Evolutionary conservation across 2,113 vertebrate species (phyloP), one percentile per base, ranked within the genome.

Genomic region (Apus apus): DNA sequence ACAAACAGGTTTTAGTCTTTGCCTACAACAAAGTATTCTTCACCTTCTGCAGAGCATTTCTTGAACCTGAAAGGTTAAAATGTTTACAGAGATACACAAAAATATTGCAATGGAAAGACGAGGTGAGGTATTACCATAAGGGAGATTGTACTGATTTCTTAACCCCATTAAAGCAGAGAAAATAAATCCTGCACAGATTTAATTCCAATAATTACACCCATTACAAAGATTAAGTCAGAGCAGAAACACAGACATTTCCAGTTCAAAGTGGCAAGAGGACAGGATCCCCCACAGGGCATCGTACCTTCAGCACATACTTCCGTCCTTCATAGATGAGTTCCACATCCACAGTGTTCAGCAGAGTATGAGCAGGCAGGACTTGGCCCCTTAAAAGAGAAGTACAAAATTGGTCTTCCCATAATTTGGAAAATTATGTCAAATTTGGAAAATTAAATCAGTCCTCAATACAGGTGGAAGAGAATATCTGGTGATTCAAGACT

Each of bases 321-420:
- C 96, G 98, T 16, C 99, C 99, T 91, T 99, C 99, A 32, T 99
- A 99, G 95, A 99, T 99, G 85, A 99, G 98, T 90, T 99, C 99
- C 88, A 99, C 99, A 29, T 99, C 99, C 87, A 99, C 99, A 3
- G 99, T 99, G 97, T 99, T 99, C 45, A 99, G 98, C 43, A 99
- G 98, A 1, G 99, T 99, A 96, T 99, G 99, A 26, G 99, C 99
- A 70, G 99, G 98, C 64, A 99, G 98, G 58, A 99, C 99, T 43
- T 99, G 99, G 67, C 99, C 99, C 95, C 99, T 99, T 99, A 67
- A 82, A 97, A 98, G 81, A 76, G 54, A 88, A 96, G 58, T 1
- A 79, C 3, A 73, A 96, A 83, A 50, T 9, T 36, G 4, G 53
- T 19, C 57, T 58, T 91, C 17, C 77, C 11, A 23, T 30, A 8